These are phyloP conservation scores for Carassius auratus DNA, from an alignment of 2,113 vertebrate genomes.

Conservation along the genomic window DNA sequence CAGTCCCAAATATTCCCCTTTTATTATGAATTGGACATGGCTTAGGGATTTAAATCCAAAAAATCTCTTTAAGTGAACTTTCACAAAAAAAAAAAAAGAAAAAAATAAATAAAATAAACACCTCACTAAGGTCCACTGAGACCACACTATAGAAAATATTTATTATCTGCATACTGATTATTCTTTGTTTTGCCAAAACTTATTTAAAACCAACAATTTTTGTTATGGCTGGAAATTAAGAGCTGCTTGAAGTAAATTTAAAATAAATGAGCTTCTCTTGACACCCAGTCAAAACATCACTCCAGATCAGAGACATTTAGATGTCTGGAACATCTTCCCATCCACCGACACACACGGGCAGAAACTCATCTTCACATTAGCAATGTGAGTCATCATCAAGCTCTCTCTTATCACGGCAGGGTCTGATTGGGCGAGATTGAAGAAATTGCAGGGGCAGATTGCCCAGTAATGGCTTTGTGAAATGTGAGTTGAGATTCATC, in stretches of 20 bases:
- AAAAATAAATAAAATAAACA: neutral
- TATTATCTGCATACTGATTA: neutral
- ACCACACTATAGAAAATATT: neutral
- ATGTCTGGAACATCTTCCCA: neutral
- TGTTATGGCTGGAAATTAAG: slow-evolving; percentile 28
- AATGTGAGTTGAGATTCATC: slow-evolving; percentile 47
- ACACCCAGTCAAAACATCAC: slow-evolving; percentile 33
- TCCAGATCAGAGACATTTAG: slow-evolving; percentile 15
- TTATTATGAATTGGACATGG: neutral
- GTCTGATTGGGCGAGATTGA: slow-evolving; percentile 43
- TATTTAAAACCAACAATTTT: slow-evolving; percentile 23
- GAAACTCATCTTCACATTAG: slow-evolving; percentile 36
- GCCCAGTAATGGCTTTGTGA: slow-evolving; percentile 54
- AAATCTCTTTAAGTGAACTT: neutral
- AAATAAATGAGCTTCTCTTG: slow-evolving; percentile 27
- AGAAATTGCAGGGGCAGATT: slow-evolving; percentile 51
- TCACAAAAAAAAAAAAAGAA: neutral
- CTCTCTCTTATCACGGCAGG: slow-evolving; percentile 15
- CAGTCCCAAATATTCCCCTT: neutral
- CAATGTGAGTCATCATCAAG: slow-evolving; percentile 31
- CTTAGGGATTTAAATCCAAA: neutral
- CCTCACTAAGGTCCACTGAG: neutral
- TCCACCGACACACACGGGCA: slow-evolving; percentile 20
- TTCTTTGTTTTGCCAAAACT: neutral
- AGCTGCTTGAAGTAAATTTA: neutral